Conservation (phyloP, 2,797 vertebrate genomes). For the Trachops cirrhosus region DNA sequence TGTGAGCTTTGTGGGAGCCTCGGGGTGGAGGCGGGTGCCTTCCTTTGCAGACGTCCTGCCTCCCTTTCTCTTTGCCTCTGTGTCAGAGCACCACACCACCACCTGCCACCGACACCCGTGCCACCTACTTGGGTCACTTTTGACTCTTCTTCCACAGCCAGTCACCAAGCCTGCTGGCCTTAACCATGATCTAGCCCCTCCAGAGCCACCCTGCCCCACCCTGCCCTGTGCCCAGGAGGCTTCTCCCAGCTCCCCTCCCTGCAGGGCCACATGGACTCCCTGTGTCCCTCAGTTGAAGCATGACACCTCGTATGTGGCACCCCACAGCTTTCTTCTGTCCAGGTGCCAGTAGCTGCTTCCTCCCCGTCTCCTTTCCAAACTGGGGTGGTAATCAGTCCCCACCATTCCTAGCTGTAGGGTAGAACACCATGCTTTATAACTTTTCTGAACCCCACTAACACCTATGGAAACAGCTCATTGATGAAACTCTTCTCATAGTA, state of each 20-base stretch:
- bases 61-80: background rate
- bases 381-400: background rate
- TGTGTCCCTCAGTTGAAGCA: background rate
- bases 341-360: background rate
- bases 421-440: no score
- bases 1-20: background rate
- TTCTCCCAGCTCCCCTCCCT: background rate
- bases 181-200: background rate
- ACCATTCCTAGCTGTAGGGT: background rate
- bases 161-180: background rate
- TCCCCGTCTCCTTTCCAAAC: background rate
- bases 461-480: background rate
- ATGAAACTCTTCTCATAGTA: background rate
- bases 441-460: background rate
- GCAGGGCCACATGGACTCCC: background rate
- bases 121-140: background rate
- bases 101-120: background rate
- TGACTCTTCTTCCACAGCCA: background rate
- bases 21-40: background rate
- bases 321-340: background rate
- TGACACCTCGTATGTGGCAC: fast-evolving
- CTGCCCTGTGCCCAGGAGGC: background rate
- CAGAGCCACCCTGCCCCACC: no score
- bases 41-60: background rate
- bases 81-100: background rate